These are phyloP conservation scores for Pipistrellus pygmaeus DNA, from an alignment of 2,797 vertebrate species.

Conservation along the genomic window DNA sequence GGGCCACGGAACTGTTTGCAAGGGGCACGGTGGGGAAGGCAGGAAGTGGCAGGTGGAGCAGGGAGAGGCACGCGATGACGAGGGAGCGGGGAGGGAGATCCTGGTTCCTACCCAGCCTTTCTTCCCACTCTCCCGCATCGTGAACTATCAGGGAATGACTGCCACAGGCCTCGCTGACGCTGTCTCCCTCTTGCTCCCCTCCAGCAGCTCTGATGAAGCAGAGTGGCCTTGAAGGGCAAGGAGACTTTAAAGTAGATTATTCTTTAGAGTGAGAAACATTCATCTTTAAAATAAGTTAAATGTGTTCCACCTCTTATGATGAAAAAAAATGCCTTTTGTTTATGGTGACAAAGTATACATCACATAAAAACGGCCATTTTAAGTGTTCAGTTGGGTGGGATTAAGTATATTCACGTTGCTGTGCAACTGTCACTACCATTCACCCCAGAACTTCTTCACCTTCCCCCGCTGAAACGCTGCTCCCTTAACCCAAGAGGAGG, in stretches of 20 bases:
- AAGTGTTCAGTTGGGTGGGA: background rate
- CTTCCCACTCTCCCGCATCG: constrained; percentile 52
- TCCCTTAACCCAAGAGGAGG: too few relatives aligned
- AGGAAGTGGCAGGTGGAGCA: constrained; percentile 70
- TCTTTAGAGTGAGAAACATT: background rate
- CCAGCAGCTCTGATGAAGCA: background rate
- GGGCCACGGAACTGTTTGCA: constrained; percentile 75
- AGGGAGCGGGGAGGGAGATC: background rate
- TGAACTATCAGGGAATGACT: background rate
- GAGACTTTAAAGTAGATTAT: constrained; percentile 21
- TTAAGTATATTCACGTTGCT: background rate
- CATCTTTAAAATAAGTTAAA: constrained; percentile 52
- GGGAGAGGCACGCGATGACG: constrained; percentile 25
- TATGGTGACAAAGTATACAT: background rate
- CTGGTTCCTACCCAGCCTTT: background rate
- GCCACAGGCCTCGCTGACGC: too few relatives aligned
- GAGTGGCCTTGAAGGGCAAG: background rate
- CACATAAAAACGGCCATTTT: background rate
- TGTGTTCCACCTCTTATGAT: background rate
- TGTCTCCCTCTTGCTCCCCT: background rate
- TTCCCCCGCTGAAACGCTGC: background rate
- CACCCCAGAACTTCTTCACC: background rate
- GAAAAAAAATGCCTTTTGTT: background rate
- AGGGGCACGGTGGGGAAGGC: constrained; percentile 52
- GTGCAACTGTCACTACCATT: background rate